phyloP scores from a whole-genome alignment of 2,797 vertebrate genomes.

The Molossus molossus region DNA sequence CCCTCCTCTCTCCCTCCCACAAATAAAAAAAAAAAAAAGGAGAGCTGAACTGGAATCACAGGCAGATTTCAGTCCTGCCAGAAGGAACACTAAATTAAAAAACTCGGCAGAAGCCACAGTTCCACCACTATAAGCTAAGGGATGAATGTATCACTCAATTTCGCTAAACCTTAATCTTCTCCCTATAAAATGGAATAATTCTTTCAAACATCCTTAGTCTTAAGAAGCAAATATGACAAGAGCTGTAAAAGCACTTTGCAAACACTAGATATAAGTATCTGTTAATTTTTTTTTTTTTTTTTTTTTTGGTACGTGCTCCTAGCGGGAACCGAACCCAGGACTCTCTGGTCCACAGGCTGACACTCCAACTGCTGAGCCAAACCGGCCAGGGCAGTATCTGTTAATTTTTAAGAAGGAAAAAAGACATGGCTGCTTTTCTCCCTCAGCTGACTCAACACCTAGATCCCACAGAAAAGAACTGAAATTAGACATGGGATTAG shows the following conservation, averaged over 20 bases:
- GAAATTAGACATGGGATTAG: neutral
- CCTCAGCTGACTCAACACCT: neutral
- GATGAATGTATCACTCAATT: neutral
- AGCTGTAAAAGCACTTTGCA: neutral
- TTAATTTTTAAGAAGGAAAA: constrained; percentile 50
- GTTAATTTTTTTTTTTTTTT: neutral
- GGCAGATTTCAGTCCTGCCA: neutral
- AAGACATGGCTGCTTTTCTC: neutral
- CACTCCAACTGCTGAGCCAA: too few species aligned
- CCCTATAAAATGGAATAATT: constrained; percentile 1
- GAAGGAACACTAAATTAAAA: neutral
- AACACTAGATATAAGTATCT: neutral
- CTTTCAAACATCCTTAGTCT: neutral
- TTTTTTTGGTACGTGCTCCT: too few species aligned
- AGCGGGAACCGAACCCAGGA: too few species aligned
- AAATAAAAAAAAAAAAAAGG: neutral
- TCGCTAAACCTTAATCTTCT: constrained; percentile 9
- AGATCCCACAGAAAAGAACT: neutral
- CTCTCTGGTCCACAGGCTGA: too few species aligned
- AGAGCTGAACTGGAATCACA: neutral
- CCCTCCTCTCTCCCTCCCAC: too few species aligned
- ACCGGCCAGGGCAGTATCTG: neutral
- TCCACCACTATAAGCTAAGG: neutral
- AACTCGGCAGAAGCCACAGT: neutral
- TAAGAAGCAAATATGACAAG: neutral